phyloP scores from a whole-genome alignment of 2,113 vertebrate genomes.

The Ifrita kowaldi region DNA sequence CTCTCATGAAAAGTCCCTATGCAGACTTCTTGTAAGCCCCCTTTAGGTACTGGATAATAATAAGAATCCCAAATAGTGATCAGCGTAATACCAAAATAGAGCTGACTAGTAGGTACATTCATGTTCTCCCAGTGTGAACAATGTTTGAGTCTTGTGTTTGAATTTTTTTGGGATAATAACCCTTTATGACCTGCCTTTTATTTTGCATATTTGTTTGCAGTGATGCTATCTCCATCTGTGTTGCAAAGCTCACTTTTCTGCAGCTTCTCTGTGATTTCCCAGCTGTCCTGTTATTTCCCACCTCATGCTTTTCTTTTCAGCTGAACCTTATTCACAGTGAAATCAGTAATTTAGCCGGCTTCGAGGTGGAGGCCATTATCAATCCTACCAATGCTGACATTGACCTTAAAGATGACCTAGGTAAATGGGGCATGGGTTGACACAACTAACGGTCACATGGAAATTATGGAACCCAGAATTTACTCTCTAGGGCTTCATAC shows the following conservation, averaged over 20 bases:
- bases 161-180: not conserved
- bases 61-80: not conserved
- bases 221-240: slow-evolving; percentile 68
- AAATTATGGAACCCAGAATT: slow-evolving; percentile 81
- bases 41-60: not conserved
- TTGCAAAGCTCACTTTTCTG: slow-evolving; percentile 76
- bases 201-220: slow-evolving; percentile 70
- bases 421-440: slow-evolving; percentile 85
- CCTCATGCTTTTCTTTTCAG: slow-evolving; percentile 89
- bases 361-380: slow-evolving; percentile 99
- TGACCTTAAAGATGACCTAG: slow-evolving; percentile 99
- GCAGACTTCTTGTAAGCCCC: not conserved
- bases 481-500: slow-evolving; percentile 35
- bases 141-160: slow-evolving; percentile 67
- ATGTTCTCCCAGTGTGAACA: not conserved
- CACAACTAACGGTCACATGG: slow-evolving; percentile 77
- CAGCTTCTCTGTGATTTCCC: slow-evolving; percentile 76
- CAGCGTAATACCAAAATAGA: not conserved
- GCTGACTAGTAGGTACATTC: not conserved
- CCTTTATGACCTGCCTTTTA: slow-evolving; percentile 62
- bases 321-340: slow-evolving; percentile 99
- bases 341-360: slow-evolving; percentile 99
- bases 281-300: slow-evolving; percentile 80
- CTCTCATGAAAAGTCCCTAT: not conserved
- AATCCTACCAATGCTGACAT: slow-evolving; percentile 99